phyloP scores from a whole-genome alignment of 2,888 invertebrate genomes.

The Chirona hameri region DNA sequence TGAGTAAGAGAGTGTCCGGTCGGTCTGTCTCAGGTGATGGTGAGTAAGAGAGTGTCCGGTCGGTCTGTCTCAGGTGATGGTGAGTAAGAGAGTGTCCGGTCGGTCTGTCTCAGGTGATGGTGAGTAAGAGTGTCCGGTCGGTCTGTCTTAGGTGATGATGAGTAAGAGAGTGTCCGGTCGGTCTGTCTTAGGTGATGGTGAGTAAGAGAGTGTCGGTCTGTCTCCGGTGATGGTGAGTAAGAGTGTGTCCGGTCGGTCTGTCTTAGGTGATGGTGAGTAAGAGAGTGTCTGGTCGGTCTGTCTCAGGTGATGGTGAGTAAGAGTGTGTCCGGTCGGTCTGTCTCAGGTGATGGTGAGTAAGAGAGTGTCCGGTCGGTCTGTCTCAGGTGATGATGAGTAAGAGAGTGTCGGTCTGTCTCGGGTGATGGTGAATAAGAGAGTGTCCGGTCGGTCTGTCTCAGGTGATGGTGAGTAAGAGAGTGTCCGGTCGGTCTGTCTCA shows the following conservation, averaged over 20 bases:
- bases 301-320: constrained; percentile 56
- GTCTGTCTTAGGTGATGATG: constrained; percentile 48
- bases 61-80: constrained; percentile 43
- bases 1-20: constrained; percentile 55
- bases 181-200: constrained; percentile 48
- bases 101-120: constrained; percentile 43
- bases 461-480: constrained; percentile 59
- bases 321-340: background rate
- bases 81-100: constrained; percentile 55
- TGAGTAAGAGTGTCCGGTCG: constrained; percentile 72
- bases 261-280: constrained; percentile 56
- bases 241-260: background rate
- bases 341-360: constrained; percentile 56
- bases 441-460: constrained; percentile 31
- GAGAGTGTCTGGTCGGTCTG: background rate
- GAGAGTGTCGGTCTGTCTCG: constrained; percentile 30
- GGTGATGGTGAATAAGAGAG: constrained; percentile 55
- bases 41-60: constrained; percentile 55
- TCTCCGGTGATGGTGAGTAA: constrained; percentile 56
- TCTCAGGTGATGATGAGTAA: constrained; percentile 56
- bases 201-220: constrained; percentile 50
- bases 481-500: constrained; percentile 31
- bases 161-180: constrained; percentile 52
- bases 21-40: constrained; percentile 43
- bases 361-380: background rate